A percentile compares a stretch with the other conserved stretches of the same genome.
These are phyloP conservation scores for Myotis brandtii DNA, from an alignment of 2,113 vertebrate species.

Conservation along the genomic window DNA sequence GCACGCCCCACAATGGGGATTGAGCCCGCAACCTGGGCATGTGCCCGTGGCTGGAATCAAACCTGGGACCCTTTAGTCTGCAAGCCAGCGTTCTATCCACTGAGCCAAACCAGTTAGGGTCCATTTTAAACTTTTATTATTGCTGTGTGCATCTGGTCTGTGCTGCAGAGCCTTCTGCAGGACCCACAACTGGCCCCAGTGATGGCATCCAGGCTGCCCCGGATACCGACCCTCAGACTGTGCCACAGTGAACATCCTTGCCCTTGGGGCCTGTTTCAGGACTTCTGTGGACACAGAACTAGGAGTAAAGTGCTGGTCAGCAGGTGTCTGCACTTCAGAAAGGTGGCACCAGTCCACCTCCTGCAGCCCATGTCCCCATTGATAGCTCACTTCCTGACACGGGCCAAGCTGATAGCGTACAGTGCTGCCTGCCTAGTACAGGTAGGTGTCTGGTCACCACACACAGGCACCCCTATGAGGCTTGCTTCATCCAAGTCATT, in stretches of 20 bases:
- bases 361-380: not conserved
- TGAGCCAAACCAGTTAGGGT: too few species aligned
- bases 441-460: not conserved
- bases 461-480: not conserved
- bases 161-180: not conserved
- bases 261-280: not conserved
- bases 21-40: too few species aligned
- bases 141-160: not conserved
- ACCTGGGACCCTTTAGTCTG: too few species aligned
- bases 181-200: not conserved
- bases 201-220: not conserved
- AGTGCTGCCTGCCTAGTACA: rapidly evolving
- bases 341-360: too few species aligned
- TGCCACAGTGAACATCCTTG: not conserved
- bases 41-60: too few species aligned
- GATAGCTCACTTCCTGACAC: not conserved
- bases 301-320: not conserved
- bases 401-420: not conserved
- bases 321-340: not conserved
- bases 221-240: not conserved
- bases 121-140: not conserved
- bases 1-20: too few species aligned
- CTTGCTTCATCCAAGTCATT: too few species aligned
- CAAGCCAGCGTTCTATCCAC: too few species aligned
- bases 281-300: not conserved